phyloP scores from a whole-genome alignment of 2,888 invertebrate species.

The Cabera pusaria region DNA sequence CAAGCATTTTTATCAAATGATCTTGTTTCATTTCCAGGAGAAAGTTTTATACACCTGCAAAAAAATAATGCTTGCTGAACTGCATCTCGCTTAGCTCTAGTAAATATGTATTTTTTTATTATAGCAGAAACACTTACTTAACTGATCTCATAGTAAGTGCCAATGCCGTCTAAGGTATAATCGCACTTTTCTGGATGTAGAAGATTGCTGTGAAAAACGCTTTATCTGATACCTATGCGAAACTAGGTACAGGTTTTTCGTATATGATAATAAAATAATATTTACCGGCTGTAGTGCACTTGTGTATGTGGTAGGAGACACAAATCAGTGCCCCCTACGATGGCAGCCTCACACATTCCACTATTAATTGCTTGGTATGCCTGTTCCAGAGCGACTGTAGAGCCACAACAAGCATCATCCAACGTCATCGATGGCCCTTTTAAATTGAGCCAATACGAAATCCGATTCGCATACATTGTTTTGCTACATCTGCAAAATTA shows the following conservation, averaged over 20 bases:
- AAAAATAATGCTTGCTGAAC: too few relatives aligned
- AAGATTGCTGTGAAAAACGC: too few relatives aligned
- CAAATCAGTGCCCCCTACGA: conserved; percentile 84
- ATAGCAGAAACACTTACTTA: too few relatives aligned
- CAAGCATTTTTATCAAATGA: conserved; percentile 90
- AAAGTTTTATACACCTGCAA: conserved; percentile 64
- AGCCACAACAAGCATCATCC: conserved; percentile 59
- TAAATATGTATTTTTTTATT: too few relatives aligned
- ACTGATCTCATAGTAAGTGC: too few relatives aligned
- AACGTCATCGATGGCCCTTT: conserved; percentile 63
- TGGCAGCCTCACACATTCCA: conserved; percentile 73
- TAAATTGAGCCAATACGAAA: conserved; percentile 67
- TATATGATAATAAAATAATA: too few relatives aligned
- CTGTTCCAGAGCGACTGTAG: conserved; percentile 51
- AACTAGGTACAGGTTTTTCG: too few relatives aligned
- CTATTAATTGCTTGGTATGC: conserved; percentile 52
- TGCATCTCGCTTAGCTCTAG: too few relatives aligned
- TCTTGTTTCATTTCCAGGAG: conserved; percentile 91
- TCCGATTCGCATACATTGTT: conserved; percentile 66
- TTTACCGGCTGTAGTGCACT: conserved; percentile 57
- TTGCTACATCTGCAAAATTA: conserved; percentile 55
- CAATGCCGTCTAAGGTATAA: too few relatives aligned
- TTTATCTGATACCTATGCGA: too few relatives aligned
- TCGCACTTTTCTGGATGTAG: too few relatives aligned
- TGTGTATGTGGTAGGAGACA: conserved; percentile 80